A percentile compares a stretch with the other conserved stretches of the same genome.
These are phyloP conservation scores for Syngnathus rostellatus DNA, from an alignment of 2,797 vertebrate genomes.

Conservation along the genomic window DNA sequence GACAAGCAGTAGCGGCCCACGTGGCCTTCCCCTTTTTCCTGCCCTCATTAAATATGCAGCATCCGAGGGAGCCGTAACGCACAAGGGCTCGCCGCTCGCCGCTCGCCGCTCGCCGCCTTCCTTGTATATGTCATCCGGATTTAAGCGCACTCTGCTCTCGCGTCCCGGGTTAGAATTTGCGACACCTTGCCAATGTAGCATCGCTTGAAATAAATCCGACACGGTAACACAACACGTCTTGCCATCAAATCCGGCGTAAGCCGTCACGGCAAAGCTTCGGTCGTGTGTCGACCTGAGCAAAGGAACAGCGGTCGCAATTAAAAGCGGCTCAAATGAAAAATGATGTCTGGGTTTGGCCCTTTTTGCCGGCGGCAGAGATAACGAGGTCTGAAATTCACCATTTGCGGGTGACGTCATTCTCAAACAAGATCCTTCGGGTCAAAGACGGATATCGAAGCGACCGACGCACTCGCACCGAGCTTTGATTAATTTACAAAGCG, in stretches of 20 bases:
- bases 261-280: conserved; percentile 7
- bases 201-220: conserved; percentile 1
- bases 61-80: conserved; percentile 34
- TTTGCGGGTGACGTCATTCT: not conserved
- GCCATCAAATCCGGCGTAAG: not conserved
- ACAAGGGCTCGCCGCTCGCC: conserved; percentile 15
- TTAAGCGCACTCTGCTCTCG: conserved; percentile 19
- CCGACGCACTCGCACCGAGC: not conserved
- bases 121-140: conserved; percentile 27
- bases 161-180: conserved; percentile 2
- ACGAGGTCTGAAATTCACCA: conserved; percentile 26
- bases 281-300: conserved; percentile 24
- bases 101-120: not conserved
- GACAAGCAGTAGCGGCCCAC: conserved; percentile 33
- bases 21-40: conserved; percentile 40
- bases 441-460: not conserved
- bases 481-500: not conserved
- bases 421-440: not conserved
- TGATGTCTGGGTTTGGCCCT: conserved; percentile 46
- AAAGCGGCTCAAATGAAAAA: conserved; percentile 37
- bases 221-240: not conserved
- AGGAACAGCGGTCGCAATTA: conserved; percentile 42
- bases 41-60: conserved; percentile 54
- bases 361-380: conserved; percentile 40
- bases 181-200: not conserved